Evolutionary conservation across 2,888 invertebrate species (phyloP).

Genomic region (Colostygia pectinataria): DNA sequence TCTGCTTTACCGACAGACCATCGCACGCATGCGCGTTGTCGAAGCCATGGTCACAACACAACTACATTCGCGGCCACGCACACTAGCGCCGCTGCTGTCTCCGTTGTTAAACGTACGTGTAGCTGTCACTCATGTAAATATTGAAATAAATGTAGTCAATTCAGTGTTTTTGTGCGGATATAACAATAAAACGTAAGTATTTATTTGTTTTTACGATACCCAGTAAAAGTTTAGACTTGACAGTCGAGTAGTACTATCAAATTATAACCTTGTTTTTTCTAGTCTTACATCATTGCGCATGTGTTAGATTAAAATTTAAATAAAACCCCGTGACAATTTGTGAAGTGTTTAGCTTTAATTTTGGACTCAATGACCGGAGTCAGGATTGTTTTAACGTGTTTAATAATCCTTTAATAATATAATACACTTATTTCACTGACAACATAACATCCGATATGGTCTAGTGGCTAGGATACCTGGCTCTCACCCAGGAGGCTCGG

Average conservation of each 20-base stretch:
- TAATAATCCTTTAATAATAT: neutral
- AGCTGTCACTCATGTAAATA: constrained; percentile 54
- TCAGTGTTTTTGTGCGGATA: constrained; percentile 44
- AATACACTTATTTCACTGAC: constrained; percentile 23
- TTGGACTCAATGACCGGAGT: neutral
- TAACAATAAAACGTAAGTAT: constrained; percentile 57
- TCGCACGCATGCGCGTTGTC: constrained; percentile 67
- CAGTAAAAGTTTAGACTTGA: constrained; percentile 14
- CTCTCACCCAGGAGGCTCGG: constrained; percentile 86
- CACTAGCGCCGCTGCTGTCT: constrained; percentile 54
- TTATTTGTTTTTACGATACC: constrained; percentile 21
- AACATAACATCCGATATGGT: constrained; percentile 66
- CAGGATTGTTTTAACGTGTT: neutral
- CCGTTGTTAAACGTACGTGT: constrained; percentile 66
- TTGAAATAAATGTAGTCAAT: constrained; percentile 54
- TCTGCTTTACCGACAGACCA: constrained; percentile 58
- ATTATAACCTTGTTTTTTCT: constrained; percentile 41
- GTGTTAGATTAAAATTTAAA: constrained; percentile 32
- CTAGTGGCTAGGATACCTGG: constrained; percentile 87
- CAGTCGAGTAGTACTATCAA: constrained; percentile 6
- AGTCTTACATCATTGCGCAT: constrained; percentile 40
- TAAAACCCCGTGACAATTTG: constrained; percentile 1
- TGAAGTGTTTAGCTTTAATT: constrained; percentile 1
- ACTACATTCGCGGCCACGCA: constrained; percentile 55
- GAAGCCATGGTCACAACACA: constrained; percentile 73